Percentiles rank a stretch among this genome's conserved stretches.
These are phyloP conservation scores for Laticauda colubrina DNA, from an alignment of 2,113 vertebrate genomes.

Conservation along the genomic window DNA sequence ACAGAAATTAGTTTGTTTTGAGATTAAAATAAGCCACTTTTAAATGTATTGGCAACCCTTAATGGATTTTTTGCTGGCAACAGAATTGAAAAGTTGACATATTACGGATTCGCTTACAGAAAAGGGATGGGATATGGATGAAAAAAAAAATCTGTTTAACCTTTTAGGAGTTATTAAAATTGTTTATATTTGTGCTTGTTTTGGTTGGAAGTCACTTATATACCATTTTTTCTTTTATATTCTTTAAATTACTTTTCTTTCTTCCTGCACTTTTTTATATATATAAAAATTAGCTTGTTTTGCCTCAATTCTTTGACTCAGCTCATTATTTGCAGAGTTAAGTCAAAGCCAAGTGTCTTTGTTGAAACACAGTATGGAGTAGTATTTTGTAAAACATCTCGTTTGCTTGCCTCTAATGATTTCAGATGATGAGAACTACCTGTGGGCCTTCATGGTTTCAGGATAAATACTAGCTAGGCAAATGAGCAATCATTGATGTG, in stretches of 20 bases:
- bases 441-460: background rate
- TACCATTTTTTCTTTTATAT: too few species aligned
- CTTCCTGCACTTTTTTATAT: background rate
- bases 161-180: background rate
- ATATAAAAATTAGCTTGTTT: background rate
- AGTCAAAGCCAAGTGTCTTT: background rate
- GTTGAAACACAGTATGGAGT: background rate
- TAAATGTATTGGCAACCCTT: background rate
- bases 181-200: background rate
- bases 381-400: background rate
- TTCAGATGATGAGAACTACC: background rate
- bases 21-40: background rate
- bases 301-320: background rate
- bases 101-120: background rate
- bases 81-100: background rate
- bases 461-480: conserved; percentile 3
- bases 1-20: background rate
- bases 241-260: too few species aligned
- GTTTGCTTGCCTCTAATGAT: conserved; percentile 40
- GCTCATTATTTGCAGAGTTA: background rate
- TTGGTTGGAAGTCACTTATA: background rate
- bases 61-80: background rate
- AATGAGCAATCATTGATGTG: background rate
- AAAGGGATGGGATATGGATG: background rate
- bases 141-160: background rate